phyloP scores from a whole-genome alignment of 2,888 invertebrate genomes.

The Sarcophaga subvicina region DNA sequence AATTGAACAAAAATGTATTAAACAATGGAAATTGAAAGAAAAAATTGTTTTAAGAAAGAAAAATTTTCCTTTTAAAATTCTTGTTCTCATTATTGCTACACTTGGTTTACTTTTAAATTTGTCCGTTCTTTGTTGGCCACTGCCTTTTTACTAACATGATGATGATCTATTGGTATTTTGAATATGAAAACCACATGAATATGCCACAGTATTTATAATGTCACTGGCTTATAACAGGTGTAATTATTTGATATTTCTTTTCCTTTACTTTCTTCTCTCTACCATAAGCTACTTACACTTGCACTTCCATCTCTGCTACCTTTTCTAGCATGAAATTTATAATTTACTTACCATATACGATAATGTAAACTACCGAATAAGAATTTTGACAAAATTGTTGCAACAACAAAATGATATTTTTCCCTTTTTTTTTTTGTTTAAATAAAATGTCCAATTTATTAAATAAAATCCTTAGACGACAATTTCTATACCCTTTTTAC shows the following conservation, averaged over 20 bases:
- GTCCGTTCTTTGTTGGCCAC: background rate
- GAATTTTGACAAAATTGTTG: background rate
- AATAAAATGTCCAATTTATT: constrained; percentile 22
- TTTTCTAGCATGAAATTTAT: background rate
- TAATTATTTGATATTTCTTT: background rate
- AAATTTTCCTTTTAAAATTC: too few species aligned
- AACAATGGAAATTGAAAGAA: background rate
- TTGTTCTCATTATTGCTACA: too few species aligned
- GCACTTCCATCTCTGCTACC: too few species aligned
- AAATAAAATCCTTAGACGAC: background rate
- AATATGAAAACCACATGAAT: constrained; percentile 4
- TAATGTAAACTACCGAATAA: background rate
- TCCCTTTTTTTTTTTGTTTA: background rate
- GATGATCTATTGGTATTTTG: background rate
- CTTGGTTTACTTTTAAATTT: background rate
- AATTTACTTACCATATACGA: constrained; percentile 17
- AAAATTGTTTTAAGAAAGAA: too few species aligned
- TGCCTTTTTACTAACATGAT: background rate
- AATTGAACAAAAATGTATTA: background rate
- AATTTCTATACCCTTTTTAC: background rate
- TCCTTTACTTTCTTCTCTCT: background rate
- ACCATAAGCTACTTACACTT: background rate
- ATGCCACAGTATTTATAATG: background rate
- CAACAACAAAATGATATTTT: background rate
- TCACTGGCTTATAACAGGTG: background rate